phyloP scores from a whole-genome alignment of 2,888 invertebrate genomes.

The Druceiella hillmani region DNA sequence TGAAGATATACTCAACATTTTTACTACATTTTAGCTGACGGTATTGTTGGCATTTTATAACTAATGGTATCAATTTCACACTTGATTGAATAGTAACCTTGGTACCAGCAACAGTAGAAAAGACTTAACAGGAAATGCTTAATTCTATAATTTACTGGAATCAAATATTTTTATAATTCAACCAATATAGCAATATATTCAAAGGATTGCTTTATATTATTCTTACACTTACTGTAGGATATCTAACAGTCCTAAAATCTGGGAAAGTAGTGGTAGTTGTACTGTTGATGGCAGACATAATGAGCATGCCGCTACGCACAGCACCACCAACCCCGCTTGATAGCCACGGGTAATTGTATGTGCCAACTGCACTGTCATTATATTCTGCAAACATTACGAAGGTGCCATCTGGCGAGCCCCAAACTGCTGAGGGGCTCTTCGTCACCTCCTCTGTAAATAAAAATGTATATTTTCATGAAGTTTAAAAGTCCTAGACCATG shows the following conservation, averaged over 20 bases:
- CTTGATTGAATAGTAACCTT: no score
- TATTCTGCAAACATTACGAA: slow-evolving; percentile 82
- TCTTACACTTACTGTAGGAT: slow-evolving; percentile 71
- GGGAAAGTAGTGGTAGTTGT: slow-evolving; percentile 66
- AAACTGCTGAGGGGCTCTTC: slow-evolving; percentile 73
- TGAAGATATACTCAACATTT: no score
- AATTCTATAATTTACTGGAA: no score
- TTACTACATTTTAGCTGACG: no score
- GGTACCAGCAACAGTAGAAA: no score
- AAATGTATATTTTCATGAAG: slow-evolving; percentile 2
- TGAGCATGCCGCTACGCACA: slow-evolving; percentile 44
- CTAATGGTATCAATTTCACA: no score
- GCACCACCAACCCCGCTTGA: slow-evolving; percentile 63
- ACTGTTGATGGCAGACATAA: slow-evolving; percentile 38
- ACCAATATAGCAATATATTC: no score
- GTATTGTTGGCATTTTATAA: no score
- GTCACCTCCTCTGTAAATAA: slow-evolving; percentile 77
- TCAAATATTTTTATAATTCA: no score
- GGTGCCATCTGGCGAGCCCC: slow-evolving; percentile 80
- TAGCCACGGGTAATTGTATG: slow-evolving; percentile 77
- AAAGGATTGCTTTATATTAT: no score
- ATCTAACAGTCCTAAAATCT: slow-evolving; percentile 71
- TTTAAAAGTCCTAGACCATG: no score
- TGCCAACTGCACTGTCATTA: slow-evolving; percentile 75
- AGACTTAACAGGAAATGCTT: no score